These are phyloP conservation scores for Lindbergichthys nudifrons DNA, from an alignment of 2,797 vertebrate genomes.

Conservation along the genomic window DNA sequence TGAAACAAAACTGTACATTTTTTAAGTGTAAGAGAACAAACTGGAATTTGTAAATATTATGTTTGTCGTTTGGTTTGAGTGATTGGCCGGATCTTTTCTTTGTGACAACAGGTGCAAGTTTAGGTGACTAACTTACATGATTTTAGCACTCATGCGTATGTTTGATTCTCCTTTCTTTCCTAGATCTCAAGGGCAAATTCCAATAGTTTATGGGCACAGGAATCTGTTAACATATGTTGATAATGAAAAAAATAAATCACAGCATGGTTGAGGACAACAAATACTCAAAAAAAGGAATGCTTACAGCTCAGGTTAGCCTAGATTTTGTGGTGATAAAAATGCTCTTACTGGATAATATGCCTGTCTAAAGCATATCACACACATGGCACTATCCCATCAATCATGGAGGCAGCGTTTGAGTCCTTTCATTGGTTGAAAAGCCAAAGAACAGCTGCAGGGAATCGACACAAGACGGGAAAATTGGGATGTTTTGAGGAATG, in stretches of 20 bases:
- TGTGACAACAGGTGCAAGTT: slow-evolving; percentile 87
- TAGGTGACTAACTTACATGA: slow-evolving; percentile 55
- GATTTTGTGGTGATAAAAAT: slow-evolving; percentile 46
- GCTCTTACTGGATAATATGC: slow-evolving; percentile 38
- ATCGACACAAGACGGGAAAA: slow-evolving; percentile 30
- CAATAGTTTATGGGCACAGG: slow-evolving; percentile 57
- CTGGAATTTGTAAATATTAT: slow-evolving; percentile 90
- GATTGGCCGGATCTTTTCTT: slow-evolving; percentile 82
- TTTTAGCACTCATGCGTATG: slow-evolving; percentile 62
- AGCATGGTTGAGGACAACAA: slow-evolving; percentile 53
- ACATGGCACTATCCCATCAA: slow-evolving; percentile 53
- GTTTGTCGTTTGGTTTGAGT: slow-evolving; percentile 87
- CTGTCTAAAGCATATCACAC: slow-evolving; percentile 48
- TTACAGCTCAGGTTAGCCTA: slow-evolving; percentile 56
- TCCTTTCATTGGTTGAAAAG: slow-evolving; percentile 69
- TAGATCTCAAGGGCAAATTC: slow-evolving; percentile 58
- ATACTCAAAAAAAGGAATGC: slow-evolving; percentile 42
- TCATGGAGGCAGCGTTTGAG: slow-evolving; percentile 57
- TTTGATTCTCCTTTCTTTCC: slow-evolving; percentile 65
- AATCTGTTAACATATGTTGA: slow-evolving; percentile 46
- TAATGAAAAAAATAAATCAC: slow-evolving; percentile 34
- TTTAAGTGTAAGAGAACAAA: slow-evolving; percentile 83
- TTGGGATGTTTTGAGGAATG: slow-evolving; percentile 19
- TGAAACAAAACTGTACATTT: slow-evolving; percentile 85
- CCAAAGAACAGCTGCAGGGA: slow-evolving; percentile 69